Percentiles rank a stretch among this genome's conserved stretches.
Evolutionary conservation across 2,888 invertebrate species (phyloP).

Genomic region (Icerya purchasi): DNA sequence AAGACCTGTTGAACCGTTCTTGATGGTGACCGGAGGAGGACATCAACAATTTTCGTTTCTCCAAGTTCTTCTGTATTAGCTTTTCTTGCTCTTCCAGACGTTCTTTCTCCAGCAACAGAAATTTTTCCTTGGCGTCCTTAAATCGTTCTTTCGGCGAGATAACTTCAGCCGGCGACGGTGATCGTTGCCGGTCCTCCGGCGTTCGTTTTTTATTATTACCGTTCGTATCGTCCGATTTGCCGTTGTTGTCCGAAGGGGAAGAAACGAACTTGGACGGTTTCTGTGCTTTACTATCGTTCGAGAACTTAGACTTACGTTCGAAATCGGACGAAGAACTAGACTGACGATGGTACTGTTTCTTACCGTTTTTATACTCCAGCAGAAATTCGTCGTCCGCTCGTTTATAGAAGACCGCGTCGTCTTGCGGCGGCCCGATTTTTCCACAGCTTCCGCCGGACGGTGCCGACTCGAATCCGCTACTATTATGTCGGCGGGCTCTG

Average conservation of each 20-base stretch:
- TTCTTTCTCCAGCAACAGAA: slow-evolving; percentile 53
- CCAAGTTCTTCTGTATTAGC: slow-evolving; percentile 13
- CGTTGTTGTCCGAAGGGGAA: slow-evolving; percentile 2
- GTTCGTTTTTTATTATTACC: slow-evolving; percentile 4
- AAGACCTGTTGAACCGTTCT: background rate
- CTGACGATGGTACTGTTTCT: background rate
- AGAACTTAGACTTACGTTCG: slow-evolving; percentile 6
- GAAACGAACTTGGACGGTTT: slow-evolving; percentile 8
- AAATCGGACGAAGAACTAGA: slow-evolving; percentile 7
- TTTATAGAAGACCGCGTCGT: background rate
- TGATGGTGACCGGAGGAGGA: slow-evolving; percentile 1
- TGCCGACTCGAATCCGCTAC: slow-evolving; percentile 15
- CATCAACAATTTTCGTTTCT: slow-evolving; percentile 14
- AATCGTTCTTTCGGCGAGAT: slow-evolving; percentile 25
- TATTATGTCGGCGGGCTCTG: slow-evolving; percentile 24
- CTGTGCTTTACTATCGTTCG: slow-evolving; percentile 5
- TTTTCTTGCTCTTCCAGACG: slow-evolving; percentile 33
- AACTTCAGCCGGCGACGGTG: slow-evolving; percentile 15
- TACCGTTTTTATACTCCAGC: background rate
- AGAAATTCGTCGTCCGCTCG: slow-evolving; percentile 1
- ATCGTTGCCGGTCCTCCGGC: slow-evolving; percentile 17
- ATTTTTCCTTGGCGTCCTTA: slow-evolving; percentile 69
- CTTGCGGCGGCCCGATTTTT: slow-evolving; percentile 2
- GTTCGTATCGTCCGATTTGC: background rate
- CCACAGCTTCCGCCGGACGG: slow-evolving; percentile 13